These are phyloP conservation scores for Imbricaverruca yamaguchii DNA, from an alignment of 2,888 invertebrate genomes.

Conservation along the genomic window DNA sequence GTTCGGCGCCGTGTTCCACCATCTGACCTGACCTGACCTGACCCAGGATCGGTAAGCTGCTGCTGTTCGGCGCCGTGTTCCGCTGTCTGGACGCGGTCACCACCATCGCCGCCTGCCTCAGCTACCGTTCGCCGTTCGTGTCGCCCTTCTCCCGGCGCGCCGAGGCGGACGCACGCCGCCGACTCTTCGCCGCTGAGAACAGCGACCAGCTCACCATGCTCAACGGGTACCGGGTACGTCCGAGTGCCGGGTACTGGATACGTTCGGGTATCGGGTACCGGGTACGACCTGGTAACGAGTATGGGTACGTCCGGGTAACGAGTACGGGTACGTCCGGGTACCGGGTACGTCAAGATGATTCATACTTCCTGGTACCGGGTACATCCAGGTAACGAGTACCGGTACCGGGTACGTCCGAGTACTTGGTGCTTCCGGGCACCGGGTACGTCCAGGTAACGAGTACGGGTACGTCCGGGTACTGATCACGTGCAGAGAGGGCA, in stretches of 20 bases:
- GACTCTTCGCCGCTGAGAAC: conserved; percentile 64
- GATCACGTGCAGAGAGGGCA: too few species aligned
- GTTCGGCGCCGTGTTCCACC: conserved; percentile 84
- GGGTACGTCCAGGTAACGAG: too few species aligned
- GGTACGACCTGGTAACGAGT: too few species aligned
- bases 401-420: too few species aligned
- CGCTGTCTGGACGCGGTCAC: conserved; percentile 85
- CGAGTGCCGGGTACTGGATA: too few species aligned
- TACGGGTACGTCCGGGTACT: too few species aligned
- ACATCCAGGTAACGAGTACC: too few species aligned
- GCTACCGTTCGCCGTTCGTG: conserved; percentile 69
- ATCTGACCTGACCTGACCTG: conserved; percentile 47
- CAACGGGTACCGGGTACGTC: neutral
- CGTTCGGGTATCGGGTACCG: too few species aligned
- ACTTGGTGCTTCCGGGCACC: too few species aligned
- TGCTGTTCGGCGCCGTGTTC: conserved; percentile 85
- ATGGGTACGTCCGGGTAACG: too few species aligned
- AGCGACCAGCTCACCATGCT: conserved; percentile 77
- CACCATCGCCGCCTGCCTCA: conserved; percentile 78
- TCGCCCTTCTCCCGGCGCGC: conserved; percentile 63
- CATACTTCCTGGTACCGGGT: neutral
- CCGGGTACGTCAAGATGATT: too few species aligned
- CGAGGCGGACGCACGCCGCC: conserved; percentile 62
- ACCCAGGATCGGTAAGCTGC: conserved; percentile 77
- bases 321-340: too few species aligned